Evolutionary conservation across 2,888 invertebrate genomes (phyloP), one percentile per base, ranked within the genome.

Genomic region (Agonopterix arenella): DNA sequence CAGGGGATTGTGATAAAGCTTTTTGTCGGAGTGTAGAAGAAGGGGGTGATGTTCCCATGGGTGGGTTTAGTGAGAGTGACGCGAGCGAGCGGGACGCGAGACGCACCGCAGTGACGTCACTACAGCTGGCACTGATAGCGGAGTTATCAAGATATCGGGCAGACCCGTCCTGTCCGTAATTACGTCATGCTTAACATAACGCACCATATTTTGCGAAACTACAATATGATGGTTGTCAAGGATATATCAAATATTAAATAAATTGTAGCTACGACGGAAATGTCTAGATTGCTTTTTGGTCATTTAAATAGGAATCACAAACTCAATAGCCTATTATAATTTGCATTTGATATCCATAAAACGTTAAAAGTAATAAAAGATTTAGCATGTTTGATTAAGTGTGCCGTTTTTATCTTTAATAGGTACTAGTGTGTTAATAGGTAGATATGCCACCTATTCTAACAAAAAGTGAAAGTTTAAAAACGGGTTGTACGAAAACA

Each of bases 21-120:
- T 44, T 50, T 48, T 51, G 48, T 51, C n/a, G 1, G 11, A n/a
- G 13, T 43, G 46, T 37, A 37, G 58, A n/a, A 47, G 48, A 54
- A 63, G 62, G 62, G 66, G 66, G 62, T 59, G 53, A 52, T 54
- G 57, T 52, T 53, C 59, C 56, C 52, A 13, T 47, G 60, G 60
- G 54, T 52, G 53, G 58, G 44, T 51, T 36, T 51, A 59, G 64
- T 57, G 68, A 51, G 63, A 62, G 76, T 82, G 80, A 81, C 80
- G 78, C 72, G 69, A 60, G 61, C 57, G 62, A 68, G 71, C 68
- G 62, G 65, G 69, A 64, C 64, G 54, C 59, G 69, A 64, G 64
- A 54, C 59, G 62, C 53, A 53, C 46, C 36, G 13, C 45, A n/a
- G 68, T 83, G 82, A 86, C 85, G 85, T 85, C 82, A 82, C 61